Conservation (phyloP, 2,113 vertebrate genomes). For the Mionectes macconnelli region DNA sequence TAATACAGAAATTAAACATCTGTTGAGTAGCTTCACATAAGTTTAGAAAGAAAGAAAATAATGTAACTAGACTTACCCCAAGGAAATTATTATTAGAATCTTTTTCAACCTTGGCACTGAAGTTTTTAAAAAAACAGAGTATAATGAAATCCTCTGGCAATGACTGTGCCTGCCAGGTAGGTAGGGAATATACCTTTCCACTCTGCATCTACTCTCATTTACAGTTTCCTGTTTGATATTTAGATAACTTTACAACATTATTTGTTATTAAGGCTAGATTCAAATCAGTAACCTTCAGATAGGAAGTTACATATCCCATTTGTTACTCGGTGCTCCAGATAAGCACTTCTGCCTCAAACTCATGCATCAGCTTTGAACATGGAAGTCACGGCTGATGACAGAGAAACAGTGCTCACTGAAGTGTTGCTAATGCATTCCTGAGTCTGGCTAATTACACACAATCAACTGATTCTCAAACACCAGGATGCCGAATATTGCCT, state of each 20-base stretch:
- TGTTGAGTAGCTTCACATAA: background rate
- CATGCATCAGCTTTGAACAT: background rate
- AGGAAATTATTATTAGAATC: background rate
- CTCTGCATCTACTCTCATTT: background rate
- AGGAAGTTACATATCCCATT: constrained; percentile 7
- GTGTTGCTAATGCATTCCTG: constrained; percentile 7
- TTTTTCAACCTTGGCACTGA: background rate
- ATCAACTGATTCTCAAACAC: constrained; percentile 41
- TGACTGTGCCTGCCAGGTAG: background rate
- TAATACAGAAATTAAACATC: background rate
- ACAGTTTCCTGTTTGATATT: background rate
- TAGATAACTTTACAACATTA: background rate
- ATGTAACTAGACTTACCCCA: background rate
- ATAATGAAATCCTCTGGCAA: background rate
- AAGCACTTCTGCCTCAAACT: constrained; percentile 28
- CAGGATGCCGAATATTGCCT: constrained; percentile 9
- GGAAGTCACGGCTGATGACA: background rate
- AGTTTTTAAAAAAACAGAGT: background rate
- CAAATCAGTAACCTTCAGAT: constrained; percentile 3
- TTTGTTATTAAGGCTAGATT: background rate
- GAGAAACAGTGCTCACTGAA: background rate
- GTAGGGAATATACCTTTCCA: background rate
- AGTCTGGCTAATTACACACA: constrained; percentile 45
- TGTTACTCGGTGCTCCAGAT: background rate
- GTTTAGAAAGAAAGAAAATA: background rate